A percentile compares a stretch with the other conserved stretches of the same genome.
Evolutionary conservation across 2,797 vertebrate species (phyloP).

Genomic region (Octomys mimax): DNA sequence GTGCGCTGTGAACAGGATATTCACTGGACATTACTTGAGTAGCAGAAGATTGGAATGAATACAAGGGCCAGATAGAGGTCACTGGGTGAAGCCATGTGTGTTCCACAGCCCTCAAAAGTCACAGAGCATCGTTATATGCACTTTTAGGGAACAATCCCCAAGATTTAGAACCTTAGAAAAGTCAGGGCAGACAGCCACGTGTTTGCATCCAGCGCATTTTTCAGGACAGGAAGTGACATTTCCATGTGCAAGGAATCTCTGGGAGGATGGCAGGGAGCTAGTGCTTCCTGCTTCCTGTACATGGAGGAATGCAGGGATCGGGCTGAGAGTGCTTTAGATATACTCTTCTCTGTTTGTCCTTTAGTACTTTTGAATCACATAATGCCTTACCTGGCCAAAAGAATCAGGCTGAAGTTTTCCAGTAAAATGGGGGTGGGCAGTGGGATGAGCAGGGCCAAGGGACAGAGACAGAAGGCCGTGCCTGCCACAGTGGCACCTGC

Average conservation of each 20-base stretch:
- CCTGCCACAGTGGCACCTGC: background rate
- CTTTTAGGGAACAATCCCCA: background rate
- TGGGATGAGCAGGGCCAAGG: background rate
- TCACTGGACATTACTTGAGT: background rate
- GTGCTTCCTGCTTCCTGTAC: background rate
- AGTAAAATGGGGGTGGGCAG: background rate
- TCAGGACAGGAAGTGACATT: background rate
- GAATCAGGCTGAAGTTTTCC: background rate
- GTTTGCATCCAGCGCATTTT: background rate
- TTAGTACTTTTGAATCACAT: background rate
- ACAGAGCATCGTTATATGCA: rapidly evolving
- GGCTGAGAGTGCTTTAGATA: background rate
- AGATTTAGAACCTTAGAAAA: background rate
- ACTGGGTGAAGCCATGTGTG: background rate
- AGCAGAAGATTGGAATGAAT: background rate
- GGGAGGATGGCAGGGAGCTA: background rate
- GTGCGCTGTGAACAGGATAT: background rate
- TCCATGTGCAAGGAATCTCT: background rate
- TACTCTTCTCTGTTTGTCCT: background rate
- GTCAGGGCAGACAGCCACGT: background rate
- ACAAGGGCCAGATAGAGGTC: background rate
- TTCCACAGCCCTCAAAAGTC: background rate
- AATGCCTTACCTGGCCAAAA: background rate
- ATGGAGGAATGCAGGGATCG: background rate
- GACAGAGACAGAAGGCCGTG: background rate